Evolutionary conservation across 2,888 invertebrate genomes (phyloP), one percentile per base, ranked within the genome.

Genomic region (Temnothorax ravouxi): DNA sequence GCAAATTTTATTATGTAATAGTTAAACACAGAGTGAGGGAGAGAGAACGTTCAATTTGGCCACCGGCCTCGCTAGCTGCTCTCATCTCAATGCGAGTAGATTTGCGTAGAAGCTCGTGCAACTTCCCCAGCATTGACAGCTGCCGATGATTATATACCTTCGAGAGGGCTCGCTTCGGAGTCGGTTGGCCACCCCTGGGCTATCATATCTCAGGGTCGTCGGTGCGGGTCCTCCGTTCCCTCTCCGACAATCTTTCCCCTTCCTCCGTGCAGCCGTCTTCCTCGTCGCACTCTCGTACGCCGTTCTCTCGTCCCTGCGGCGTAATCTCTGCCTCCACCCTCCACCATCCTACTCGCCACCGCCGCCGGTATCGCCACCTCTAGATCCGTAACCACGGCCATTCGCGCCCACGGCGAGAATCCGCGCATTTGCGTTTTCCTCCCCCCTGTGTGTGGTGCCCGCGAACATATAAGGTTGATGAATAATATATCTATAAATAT

Each of bases 181-280:
- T 67, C 69, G 54, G 59, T 80, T 80, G 79, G 72, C 79, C 79
- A 80, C 79, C 79, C 72, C 79, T 80, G 79, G 47, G 91, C 93
- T 93, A 93, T 93, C 93, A 91, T 93, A 93, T 93, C 93, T 93
- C 93, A 93, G 92, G 91, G 91, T 91, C 91, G 91, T 88, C 86
- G 88, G 87, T 89, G 86, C 89, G 88, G 89, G 90, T 89, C 87
- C 85, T 84, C 89, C 79, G 82, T 80, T 83, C 86, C 86, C 87
- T 83, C 86, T 67, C 82, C 83, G 77, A 56, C 80, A 67, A 81
- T 64, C 85, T 72, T 77, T n/a, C 29, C 56, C 80, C 79, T 52
- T 74, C 69, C 41, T 52, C 77, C 56, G 44, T 69, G 62, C 44
- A 59, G 41, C 54, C 77, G 47, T 61, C 61, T 41, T 76, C 83